Evolutionary conservation across 1,140 invertebrate genomes (phyloP).

Genomic region (Drosophila azteca): DNA sequence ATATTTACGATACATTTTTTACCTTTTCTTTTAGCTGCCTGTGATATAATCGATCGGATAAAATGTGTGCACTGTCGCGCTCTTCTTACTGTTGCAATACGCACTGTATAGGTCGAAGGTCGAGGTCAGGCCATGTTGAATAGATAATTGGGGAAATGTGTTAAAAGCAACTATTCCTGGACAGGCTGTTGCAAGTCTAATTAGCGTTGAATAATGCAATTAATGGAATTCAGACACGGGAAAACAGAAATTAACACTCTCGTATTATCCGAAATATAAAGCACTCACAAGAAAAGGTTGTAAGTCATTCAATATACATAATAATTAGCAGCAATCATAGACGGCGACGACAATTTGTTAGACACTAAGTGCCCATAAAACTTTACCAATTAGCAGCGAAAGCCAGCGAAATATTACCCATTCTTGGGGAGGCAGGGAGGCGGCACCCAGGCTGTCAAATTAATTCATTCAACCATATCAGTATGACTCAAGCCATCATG

Average conservation of each 20-base stretch:
- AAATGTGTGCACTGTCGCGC: too few relatives aligned
- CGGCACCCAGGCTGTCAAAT: slow-evolving; percentile 34
- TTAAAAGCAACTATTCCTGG: slow-evolving; percentile 29
- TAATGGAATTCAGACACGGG: slow-evolving; percentile 18
- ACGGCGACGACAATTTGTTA: slow-evolving; percentile 49
- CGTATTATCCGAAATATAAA: not conserved
- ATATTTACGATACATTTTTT: too few relatives aligned
- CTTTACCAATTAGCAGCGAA: slow-evolving; percentile 72
- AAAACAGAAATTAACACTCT: not conserved
- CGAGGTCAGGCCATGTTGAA: not conserved
- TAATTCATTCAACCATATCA: slow-evolving; percentile 48
- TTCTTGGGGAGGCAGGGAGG: not conserved
- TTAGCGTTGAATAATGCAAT: slow-evolving; percentile 40
- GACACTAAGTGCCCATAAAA: slow-evolving; percentile 53
- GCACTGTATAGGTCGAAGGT: not conserved
- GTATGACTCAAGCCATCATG: slow-evolving; percentile 26
- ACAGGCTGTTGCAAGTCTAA: slow-evolving; percentile 41
- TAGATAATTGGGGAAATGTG: slow-evolving; percentile 37
- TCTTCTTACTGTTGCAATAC: not conserved
- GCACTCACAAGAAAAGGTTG: too few relatives aligned
- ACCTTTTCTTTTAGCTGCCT: too few relatives aligned
- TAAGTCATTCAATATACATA: slow-evolving; percentile 9
- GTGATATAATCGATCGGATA: too few relatives aligned
- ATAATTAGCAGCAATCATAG: slow-evolving; percentile 39
- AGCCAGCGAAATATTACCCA: slow-evolving; percentile 57